Conservation (phyloP, 2,888 invertebrate species). For the Dugesia japonica region DNA sequence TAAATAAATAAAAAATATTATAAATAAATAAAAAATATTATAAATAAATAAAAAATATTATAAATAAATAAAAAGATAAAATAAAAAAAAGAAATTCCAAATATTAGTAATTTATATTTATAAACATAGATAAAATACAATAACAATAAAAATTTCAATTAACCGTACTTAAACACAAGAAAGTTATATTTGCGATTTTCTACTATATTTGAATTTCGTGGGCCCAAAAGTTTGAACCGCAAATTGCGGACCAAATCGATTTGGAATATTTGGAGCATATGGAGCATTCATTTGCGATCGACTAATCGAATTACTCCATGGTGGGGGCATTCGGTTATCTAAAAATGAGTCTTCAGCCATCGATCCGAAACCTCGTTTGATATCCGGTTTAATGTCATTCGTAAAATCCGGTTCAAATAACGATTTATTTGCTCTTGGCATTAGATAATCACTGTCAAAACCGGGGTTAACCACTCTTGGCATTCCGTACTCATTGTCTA, state of each 20-base stretch:
- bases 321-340: not conserved
- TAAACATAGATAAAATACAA: not conserved
- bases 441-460: too few species aligned
- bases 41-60: not conserved
- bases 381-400: not conserved
- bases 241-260: not conserved
- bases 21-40: not conserved
- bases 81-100: not conserved
- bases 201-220: not conserved
- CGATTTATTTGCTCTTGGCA: not conserved
- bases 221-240: not conserved
- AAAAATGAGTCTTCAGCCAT: not conserved
- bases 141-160: not conserved
- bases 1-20: too few species aligned
- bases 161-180: not conserved
- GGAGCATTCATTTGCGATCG: constrained; percentile 15
- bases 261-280: not conserved
- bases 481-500: too few species aligned
- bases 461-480: too few species aligned
- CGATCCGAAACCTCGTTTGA: not conserved
- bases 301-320: not conserved
- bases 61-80: not conserved
- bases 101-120: not conserved
- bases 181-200: not conserved
- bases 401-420: not conserved